Evolutionary conservation across 2,888 invertebrate genomes (phyloP).

Genomic region (Thymelicus sylvestris): DNA sequence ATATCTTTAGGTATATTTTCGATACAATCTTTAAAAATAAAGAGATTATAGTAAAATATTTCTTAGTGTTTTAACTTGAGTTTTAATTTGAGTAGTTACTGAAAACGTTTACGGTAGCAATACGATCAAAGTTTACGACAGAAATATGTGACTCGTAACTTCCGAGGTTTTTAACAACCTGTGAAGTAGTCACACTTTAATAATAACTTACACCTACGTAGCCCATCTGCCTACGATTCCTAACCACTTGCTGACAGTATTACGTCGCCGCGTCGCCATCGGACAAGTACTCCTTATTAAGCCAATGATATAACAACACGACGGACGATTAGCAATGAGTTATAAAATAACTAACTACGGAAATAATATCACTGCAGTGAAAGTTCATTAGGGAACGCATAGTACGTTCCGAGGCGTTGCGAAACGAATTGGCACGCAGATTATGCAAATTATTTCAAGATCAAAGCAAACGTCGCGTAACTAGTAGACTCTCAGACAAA

Average conservation of each 20-base stretch:
- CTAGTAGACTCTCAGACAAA: conserved; percentile 29
- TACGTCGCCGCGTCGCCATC: conserved; percentile 9
- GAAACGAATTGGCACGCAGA: conserved; percentile 40
- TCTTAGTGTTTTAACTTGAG: too few relatives aligned
- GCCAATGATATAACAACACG: conserved; percentile 22
- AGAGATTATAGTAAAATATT: too few relatives aligned
- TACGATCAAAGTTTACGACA: too few relatives aligned
- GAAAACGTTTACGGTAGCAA: too few relatives aligned
- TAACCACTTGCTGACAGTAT: conserved; percentile 9
- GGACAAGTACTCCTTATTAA: conserved; percentile 13
- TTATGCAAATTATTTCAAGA: conserved; percentile 51
- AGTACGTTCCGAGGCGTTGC: conserved; percentile 40
- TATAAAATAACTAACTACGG: conserved; percentile 19
- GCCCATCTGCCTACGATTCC: neutral
- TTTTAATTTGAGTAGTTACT: too few relatives aligned
- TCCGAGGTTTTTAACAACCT: too few relatives aligned
- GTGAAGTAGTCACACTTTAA: too few relatives aligned
- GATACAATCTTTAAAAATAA: too few relatives aligned
- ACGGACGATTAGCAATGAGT: conserved; percentile 23
- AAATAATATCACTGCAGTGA: conserved; percentile 31
- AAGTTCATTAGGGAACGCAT: conserved; percentile 40
- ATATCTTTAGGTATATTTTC: too few relatives aligned
- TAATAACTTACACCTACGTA: too few relatives aligned
- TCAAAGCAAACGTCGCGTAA: conserved; percentile 49
- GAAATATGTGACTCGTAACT: too few relatives aligned